Evolutionary conservation across 2,113 vertebrate species (phyloP), one percentile per base, ranked within the genome.

Genomic region (Hyaena hyaena): DNA sequence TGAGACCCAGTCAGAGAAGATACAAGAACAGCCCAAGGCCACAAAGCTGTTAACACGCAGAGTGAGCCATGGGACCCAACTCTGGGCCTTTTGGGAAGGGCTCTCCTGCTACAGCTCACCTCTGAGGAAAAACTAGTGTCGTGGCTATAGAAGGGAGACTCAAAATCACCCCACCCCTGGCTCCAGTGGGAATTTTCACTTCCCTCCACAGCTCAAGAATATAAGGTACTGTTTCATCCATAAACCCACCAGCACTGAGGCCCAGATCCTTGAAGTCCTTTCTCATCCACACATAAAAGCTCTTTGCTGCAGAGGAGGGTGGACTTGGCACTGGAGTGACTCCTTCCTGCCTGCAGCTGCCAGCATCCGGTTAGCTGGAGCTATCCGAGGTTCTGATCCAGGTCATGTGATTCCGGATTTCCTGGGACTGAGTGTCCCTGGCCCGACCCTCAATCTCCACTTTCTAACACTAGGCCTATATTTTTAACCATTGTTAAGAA

Each of bases 321-420:
- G 31, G n/a, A 55, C 26, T 35, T 76, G 65, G 85, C 90, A 90
- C 21, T 28, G 65, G 21, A 87, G 53, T n/a, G 66, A 83, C 21
- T 23, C 73, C 68, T 69, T 58, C 43, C 79, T 65, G 31, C 26
- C 45, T 48, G 74, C 5, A 76, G 90, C 50, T 16, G 33, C 65
- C 88, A 69, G 79, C 48, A 84, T 71, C 5, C 10, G 84, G 74
- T 31, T 69, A 88, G 88, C 71, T 93, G 93, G 96, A 98, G 93
- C 96, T 97, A 93, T 96, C 96, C 65, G 82, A 96, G 95, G 96
- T 98, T 97, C 97, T 97, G 97, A 97, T 84, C 28, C 95, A 96
- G 84, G 48, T 93, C 31, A 21, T 23, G 58, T 33, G 55, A 88
- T 12, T 81, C 19, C 8, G 39, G 53, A 95, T 88, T 93, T 92